Percentiles rank a stretch among this genome's conserved stretches.
Evolutionary conservation across 1,140 invertebrate species (phyloP).

Genomic region (Neuroterus valhalla): DNA sequence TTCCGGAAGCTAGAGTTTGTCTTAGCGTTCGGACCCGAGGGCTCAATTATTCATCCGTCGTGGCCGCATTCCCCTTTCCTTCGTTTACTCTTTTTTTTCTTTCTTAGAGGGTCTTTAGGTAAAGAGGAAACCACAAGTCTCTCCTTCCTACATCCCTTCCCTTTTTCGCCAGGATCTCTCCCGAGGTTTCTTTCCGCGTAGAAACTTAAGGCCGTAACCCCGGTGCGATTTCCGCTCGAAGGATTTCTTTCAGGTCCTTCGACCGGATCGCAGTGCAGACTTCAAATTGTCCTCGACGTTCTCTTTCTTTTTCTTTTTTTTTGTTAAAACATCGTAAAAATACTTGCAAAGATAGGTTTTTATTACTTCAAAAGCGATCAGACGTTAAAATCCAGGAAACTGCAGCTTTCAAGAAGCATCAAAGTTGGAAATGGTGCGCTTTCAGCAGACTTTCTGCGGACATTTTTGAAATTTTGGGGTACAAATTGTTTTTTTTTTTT

Average conservation of each 20-base stretch:
- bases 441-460: too few relatives aligned
- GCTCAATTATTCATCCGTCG: constrained; percentile 57
- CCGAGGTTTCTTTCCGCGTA: constrained; percentile 32
- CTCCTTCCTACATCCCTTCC: not conserved
- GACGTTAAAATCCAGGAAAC: too few relatives aligned
- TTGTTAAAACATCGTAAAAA: not conserved
- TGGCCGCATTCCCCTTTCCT: constrained; percentile 38
- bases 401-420: not conserved
- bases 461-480: constrained; percentile 15
- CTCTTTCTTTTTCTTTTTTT: not conserved
- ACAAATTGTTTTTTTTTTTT: too few relatives aligned
- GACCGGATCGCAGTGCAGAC: constrained; percentile 26
- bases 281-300: constrained; percentile 23
- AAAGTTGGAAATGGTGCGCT: not conserved
- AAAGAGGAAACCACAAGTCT: constrained; percentile 45
- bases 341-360: too few relatives aligned
- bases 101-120: constrained; percentile 37
- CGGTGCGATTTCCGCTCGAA: constrained; percentile 40
- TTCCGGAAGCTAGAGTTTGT: constrained; percentile 42
- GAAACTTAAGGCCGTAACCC: constrained; percentile 36
- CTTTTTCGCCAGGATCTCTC: constrained; percentile 33
- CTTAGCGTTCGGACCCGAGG: constrained; percentile 45
- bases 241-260: constrained; percentile 36
- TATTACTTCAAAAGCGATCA: too few relatives aligned
- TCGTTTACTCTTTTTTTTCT: constrained; percentile 49